Conservation (phyloP, 2,797 vertebrate genomes). For the Emydoidea blandingii region DNA sequence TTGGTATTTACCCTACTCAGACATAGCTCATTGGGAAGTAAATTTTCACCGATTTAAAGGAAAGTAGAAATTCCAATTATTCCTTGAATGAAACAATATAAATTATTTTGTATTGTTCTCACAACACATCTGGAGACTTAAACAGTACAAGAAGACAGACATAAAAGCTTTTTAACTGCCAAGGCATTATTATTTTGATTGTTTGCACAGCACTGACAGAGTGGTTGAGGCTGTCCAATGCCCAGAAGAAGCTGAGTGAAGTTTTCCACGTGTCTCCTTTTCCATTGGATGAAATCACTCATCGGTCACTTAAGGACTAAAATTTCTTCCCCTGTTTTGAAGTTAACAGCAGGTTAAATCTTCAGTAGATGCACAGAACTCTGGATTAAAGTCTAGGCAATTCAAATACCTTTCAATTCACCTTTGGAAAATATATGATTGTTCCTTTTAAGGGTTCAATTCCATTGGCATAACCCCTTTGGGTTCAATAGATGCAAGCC, state of each 20-base stretch:
- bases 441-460: accelerated
- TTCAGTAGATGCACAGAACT: neutral
- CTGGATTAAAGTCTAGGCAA: accelerated
- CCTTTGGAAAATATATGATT: neutral
- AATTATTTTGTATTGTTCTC: slow-evolving; percentile 43
- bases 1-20: slow-evolving; percentile 57
- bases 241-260: neutral
- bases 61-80: slow-evolving; percentile 41
- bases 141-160: neutral
- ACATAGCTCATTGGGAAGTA: slow-evolving; percentile 43
- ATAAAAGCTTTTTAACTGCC: neutral
- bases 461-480: neutral
- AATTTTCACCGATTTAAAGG: slow-evolving; percentile 11
- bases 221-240: neutral
- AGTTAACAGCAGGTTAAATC: neutral
- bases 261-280: neutral
- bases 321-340: neutral
- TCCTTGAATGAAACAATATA: neutral
- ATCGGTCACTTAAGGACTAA: accelerated
- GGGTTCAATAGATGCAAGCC: neutral
- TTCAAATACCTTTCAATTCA: neutral
- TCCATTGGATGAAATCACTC: neutral
- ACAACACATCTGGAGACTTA: neutral
- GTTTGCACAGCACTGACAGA: neutral
- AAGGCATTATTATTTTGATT: neutral